Base-by-base conservation (phyloP, 2,888 invertebrate species). In the Parelbella ahira region DNA sequence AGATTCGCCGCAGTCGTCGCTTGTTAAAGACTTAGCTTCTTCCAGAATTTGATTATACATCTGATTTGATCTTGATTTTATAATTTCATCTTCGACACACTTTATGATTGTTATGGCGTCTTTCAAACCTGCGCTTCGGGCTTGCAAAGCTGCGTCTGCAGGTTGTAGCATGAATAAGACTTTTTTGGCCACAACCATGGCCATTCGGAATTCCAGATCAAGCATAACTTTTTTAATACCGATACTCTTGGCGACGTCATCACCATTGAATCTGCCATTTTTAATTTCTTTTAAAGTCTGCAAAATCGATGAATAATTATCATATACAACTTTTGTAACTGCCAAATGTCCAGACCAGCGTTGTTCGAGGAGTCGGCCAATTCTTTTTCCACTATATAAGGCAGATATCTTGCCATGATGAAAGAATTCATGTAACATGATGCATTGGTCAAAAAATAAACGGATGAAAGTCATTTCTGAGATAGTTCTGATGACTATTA, bases 121-220 rank as follows among this genome's bases (percentile, higher is more conserved):
- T 41, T 41, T 34, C 27, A 41, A 33, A 12, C 34, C 34, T 34
- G 42, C 34, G 41, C 41, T 41, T 41, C 33, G 41, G 41, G 41
- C 27, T 41, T 41, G 39, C 32, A 41, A 41, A 41, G 41, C 41
- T 10, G 33, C 41, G 33, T 33, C 28, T 28, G 28, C 28, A 13
- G 28, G 28, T 42, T 34, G 34, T 9, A 42, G 29, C 42, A 20
- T 42, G 42, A 34, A 34, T 42, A 42, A 42, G 20, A 27, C 21
- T 42, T 33, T 33, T 42, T 42, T 24, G 18, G 34, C 19, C 34
- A 33, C 42, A 33, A 34, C 36, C 28, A 29, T 45, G 32, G 37
- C 45, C 30, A 45, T 41, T 45, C 45, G 45, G 45, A 41, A 45
- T 45, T 45, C 41, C 37, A 45, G 45, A 45, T 45, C 45, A 41